Evolutionary conservation across 2,113 vertebrate genomes (phyloP), one percentile per base, ranked within the genome.

Genomic region (Baryphthengus martii): DNA sequence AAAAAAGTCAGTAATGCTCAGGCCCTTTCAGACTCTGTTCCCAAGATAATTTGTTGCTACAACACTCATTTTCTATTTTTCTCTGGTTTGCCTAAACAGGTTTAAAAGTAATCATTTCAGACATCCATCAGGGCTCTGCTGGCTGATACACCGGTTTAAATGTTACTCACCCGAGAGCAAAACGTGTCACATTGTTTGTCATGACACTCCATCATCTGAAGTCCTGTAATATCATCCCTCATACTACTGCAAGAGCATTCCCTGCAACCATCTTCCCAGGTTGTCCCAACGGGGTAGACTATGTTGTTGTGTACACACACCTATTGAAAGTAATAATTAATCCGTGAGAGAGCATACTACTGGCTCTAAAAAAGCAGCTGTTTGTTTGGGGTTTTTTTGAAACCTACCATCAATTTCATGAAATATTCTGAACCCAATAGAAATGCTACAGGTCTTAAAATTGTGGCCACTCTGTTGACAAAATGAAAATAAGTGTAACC

Each of bases 231-330:
- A 23, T 94, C 96, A 81, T 99, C 99, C 86, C 97, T 98, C 79
- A 97, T 92, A 39, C 97, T 79, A 0, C 98, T 98, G 96, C 99
- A 99, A 29, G 83, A 97, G 79, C 99, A 99, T 12, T 96, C 97
- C 21, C 98, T 96, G 13, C 99, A 99, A 42, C 97, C 98, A 40
- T 99, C 98, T 65, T 99, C 98, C 99, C 99, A 99, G 45, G 97
- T 91, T 37, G 95, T 98, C 52, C 99, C 99, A 95, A 98, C 37
- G 0, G 98, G 96, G 85, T 99, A 99, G 81, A 98, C 82, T 71
- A 98, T 96, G 42, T 97, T 98, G 25, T 94, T 98, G 78, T 99
- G 98, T 68, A 99, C 98, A 74, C 99, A 99, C 50, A 99, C 99
- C 99, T 99, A 89, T 71, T 12, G 62, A 89, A 93, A 26, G 42